phyloP scores from a whole-genome alignment of 2,888 invertebrate genomes.

The Nephrotoma appendiculata region DNA sequence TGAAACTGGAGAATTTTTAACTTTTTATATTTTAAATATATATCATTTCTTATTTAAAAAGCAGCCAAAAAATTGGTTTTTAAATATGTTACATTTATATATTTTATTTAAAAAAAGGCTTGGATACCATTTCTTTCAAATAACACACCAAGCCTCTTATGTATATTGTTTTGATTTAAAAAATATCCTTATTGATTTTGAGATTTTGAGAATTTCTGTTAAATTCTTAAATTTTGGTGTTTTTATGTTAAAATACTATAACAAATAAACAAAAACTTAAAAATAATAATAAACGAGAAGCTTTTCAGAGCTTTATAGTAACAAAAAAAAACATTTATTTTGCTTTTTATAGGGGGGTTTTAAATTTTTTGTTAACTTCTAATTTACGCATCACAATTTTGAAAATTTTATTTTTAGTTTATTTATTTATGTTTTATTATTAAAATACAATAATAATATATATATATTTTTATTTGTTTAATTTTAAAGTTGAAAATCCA shows the following conservation, averaged over 20 bases:
- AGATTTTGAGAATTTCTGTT: neutral
- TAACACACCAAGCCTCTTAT: neutral
- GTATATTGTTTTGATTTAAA: neutral
- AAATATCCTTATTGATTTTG: neutral
- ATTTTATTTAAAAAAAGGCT: neutral
- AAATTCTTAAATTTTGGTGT: neutral
- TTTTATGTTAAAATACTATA: neutral
- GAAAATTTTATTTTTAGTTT: neutral
- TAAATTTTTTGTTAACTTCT: neutral
- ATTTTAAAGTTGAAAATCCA: neutral
- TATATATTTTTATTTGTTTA: neutral
- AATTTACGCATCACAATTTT: neutral
- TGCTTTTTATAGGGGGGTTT: neutral
- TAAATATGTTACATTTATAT: neutral
- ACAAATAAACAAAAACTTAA: neutral
- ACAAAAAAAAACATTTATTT: neutral
- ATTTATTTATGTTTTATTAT: neutral
- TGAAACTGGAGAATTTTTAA: neutral
- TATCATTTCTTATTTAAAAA: neutral
- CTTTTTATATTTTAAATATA: neutral
- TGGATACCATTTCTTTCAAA: neutral
- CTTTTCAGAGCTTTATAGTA: neutral
- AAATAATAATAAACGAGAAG: neutral
- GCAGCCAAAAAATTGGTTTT: neutral
- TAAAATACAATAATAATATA: neutral